Base-by-base conservation (phyloP, 2,113 vertebrate species). In the Dromaius novaehollandiae region DNA sequence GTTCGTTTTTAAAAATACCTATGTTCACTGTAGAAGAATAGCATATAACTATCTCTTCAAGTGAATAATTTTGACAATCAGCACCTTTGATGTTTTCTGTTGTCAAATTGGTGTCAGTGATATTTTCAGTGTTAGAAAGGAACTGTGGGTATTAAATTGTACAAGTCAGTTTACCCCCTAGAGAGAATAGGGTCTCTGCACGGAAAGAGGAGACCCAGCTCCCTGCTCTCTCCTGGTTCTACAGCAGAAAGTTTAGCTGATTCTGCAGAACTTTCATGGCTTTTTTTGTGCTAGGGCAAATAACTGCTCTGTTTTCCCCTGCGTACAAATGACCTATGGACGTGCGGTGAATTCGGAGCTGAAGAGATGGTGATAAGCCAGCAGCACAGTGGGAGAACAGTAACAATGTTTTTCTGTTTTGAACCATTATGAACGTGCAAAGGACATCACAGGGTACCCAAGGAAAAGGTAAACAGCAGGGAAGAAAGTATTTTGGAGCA, bases 201-300 rank as follows among this genome's bases (percentile, higher is more conserved):
- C 75, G 51, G 82, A 66, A 30, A 77, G 28, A 70, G 65, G 44
- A 95, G n/a, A 68, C 46, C 7, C 20, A 6, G 0, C 42, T 82
- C 17, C 69, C 51, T 63, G n/a, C 2, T 1, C 30, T 77, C 50
- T 46, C 74, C 65, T 88, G 48, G 22, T 61, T 85, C 66, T 80
- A 30, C 53, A 56, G 61, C 81, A 84, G 78, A 65, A 83, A 84
- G 11, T 70, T 91, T 44, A 89, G 94, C 91, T 96, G 90, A 90
- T 78, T 65, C 81, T 90, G 86, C 74, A 94, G 77, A 94, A 82
- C 2, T 60, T 42, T 16, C 20, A 15, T 46, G 61, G 22, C 4
- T 44, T 63, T 94, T 94, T 79, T 18, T 4, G 2, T 74, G 64
- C 86, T 65, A 44, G 16, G 70, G 14, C 71, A 89, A 83, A 50